phyloP scores from a whole-genome alignment of 2,888 invertebrate species.

The Tethea ocularis region DNA sequence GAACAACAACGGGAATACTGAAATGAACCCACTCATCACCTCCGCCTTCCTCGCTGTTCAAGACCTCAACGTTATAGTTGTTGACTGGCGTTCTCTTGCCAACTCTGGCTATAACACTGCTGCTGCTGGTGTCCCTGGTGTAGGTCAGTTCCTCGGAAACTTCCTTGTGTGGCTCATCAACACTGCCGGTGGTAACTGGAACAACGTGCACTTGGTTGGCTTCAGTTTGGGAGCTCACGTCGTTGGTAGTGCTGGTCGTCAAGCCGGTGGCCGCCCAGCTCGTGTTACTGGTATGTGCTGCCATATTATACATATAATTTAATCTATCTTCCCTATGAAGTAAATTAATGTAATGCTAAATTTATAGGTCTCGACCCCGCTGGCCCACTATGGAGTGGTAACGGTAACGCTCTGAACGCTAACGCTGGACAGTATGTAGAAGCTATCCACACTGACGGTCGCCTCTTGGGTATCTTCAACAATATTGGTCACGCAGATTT shows the following conservation, averaged over 20 bases:
- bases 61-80: constrained; percentile 67
- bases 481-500: constrained; percentile 52
- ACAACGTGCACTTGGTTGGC: constrained; percentile 71
- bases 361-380: constrained; percentile 62
- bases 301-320: not conserved
- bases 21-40: constrained; percentile 48
- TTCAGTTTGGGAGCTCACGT: constrained; percentile 78
- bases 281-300: constrained; percentile 57
- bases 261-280: constrained; percentile 36
- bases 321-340: not conserved
- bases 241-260: constrained; percentile 63
- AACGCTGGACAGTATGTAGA: constrained; percentile 57
- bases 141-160: constrained; percentile 63
- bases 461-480: constrained; percentile 52
- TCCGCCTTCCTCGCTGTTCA: constrained; percentile 52
- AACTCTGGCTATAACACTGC: constrained; percentile 50
- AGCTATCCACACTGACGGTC: constrained; percentile 63
- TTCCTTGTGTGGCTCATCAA: constrained; percentile 69
- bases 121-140: constrained; percentile 54
- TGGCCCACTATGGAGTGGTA: constrained; percentile 54
- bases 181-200: constrained; percentile 62
- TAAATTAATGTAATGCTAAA: not conserved
- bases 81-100: constrained; percentile 65
- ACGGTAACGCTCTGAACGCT: constrained; percentile 41
- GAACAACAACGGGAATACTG: constrained; percentile 56